Base-by-base conservation (phyloP, 2,113 vertebrate genomes). In the Neodon shergylaensis region DNA sequence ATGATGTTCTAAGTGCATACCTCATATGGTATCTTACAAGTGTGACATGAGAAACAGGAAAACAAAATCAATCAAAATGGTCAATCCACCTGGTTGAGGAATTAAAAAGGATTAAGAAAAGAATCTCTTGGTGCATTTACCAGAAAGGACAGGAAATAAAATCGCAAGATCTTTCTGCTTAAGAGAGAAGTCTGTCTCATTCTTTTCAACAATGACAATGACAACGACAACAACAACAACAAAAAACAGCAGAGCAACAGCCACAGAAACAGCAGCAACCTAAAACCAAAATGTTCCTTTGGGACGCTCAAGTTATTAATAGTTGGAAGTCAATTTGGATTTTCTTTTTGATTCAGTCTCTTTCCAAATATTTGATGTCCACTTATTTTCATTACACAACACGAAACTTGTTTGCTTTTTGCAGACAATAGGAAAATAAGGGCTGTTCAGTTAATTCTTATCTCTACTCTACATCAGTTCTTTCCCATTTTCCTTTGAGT, bases 361-460 rank as follows among this genome's bases (percentile, higher is more conserved):
- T 96, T 96, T 94, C 58, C 94, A 95, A 96, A 95, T 92, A 95
- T 94, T 97, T 97, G 92, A 94, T 96, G 85, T 97, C 94, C 21
- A 9, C 54, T 95, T 89, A 95, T 97, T 97, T 94, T 95, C 79
- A 96, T 96, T 95, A 91, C 91, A 95, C 91, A 96, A 96, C 87
- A 77, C 82, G 83, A 91, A 90, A 91, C 97, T 96, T 97, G 91
- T 94, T 95, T 96, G 17, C 17, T 96, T 93, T 85, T 94, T 90
- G 94, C 68, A 87, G 95, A 95, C 65, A 97, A 96, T 91, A 89
- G 93, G 63, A 90, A 97, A 95, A 93, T n/a, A 94, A 96, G 28
- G 5, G 8, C 82, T 92, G 77, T 88, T 96, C 74, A 95, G 5
- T 81, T 92, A 87, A 49, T 63, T 65, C 36, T 94, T 95, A 95